Conservation (phyloP, 2,888 invertebrate genomes). For the Clunio marinus region DNA sequence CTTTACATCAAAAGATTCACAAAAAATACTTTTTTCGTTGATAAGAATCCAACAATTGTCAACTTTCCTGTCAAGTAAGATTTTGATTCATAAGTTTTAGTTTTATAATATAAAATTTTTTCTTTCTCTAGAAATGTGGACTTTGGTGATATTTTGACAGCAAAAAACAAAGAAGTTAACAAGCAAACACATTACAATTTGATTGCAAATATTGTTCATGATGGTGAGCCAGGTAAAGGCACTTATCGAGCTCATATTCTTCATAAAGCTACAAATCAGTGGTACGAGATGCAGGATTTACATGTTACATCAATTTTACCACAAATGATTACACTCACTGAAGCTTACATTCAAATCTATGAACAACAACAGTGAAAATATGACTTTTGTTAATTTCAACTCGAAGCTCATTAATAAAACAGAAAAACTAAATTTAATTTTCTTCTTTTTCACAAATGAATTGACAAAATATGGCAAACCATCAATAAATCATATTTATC, state of each 20-base stretch:
- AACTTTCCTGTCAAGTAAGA: slow-evolving; percentile 98
- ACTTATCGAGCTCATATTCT: slow-evolving; percentile 92
- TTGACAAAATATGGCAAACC: too few species aligned
- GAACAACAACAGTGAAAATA: slow-evolving; percentile 48
- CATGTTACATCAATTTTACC: slow-evolving; percentile 97
- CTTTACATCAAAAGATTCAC: slow-evolving; percentile 96
- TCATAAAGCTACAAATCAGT: slow-evolving; percentile 79
- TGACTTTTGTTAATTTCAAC: not conserved
- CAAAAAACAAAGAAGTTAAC: slow-evolving; percentile 73
- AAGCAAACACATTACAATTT: slow-evolving; percentile 89
- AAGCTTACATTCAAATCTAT: slow-evolving; percentile 94
- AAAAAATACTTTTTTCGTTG: slow-evolving; percentile 97
- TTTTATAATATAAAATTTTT: not conserved
- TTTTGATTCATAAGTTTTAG: not conserved
- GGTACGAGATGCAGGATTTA: slow-evolving; percentile 94
- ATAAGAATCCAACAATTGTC: slow-evolving; percentile 99
- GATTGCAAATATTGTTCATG: slow-evolving; percentile 98
- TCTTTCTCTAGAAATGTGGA: slow-evolving; percentile 80
- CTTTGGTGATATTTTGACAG: slow-evolving; percentile 89
- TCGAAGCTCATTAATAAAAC: too few species aligned
- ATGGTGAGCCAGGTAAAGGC: slow-evolving; percentile 92
- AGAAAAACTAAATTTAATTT: too few species aligned
- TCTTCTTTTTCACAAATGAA: too few species aligned
- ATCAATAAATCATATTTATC: too few species aligned
- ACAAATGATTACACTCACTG: slow-evolving; percentile 98